Conservation (phyloP, 64 coral and sea anemone species). For the Anthopleura sola region DNA sequence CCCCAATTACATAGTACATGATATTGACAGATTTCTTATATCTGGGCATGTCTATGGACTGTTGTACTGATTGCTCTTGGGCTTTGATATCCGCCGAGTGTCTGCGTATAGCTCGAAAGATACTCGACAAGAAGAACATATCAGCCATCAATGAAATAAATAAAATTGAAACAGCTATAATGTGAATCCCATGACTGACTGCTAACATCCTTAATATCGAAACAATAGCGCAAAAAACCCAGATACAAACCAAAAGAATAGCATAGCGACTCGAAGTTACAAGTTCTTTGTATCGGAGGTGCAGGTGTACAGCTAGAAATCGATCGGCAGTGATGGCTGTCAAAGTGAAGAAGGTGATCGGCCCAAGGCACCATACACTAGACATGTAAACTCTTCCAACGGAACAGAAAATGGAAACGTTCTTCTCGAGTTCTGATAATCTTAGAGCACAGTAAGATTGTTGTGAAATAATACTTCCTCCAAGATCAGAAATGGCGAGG, state of each 20-base stretch:
- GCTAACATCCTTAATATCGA: background rate
- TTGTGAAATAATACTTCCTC: background rate
- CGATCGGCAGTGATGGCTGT: background rate
- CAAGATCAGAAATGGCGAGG: background rate
- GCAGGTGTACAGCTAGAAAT: background rate
- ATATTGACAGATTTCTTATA: slow-evolving; percentile 41
- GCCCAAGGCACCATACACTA: background rate
- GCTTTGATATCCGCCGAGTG: slow-evolving; percentile 26
- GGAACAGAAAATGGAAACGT: background rate
- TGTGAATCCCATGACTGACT: background rate
- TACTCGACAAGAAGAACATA: background rate
- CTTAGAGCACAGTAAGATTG: background rate
- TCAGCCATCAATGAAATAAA: background rate
- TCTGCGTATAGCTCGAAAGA: background rate
- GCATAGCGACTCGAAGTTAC: background rate
- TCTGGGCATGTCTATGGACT: slow-evolving; percentile 21
- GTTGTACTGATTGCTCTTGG: slow-evolving; percentile 3
- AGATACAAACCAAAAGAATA: background rate
- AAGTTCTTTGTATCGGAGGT: background rate
- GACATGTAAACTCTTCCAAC: background rate
- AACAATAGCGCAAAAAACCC: background rate
- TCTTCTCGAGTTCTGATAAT: background rate
- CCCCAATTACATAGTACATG: slow-evolving; percentile 22
- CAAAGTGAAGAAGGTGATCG: background rate
- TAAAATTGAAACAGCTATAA: background rate